Conservation (phyloP, 2,113 vertebrate genomes). For the Gulo gulo region DNA sequence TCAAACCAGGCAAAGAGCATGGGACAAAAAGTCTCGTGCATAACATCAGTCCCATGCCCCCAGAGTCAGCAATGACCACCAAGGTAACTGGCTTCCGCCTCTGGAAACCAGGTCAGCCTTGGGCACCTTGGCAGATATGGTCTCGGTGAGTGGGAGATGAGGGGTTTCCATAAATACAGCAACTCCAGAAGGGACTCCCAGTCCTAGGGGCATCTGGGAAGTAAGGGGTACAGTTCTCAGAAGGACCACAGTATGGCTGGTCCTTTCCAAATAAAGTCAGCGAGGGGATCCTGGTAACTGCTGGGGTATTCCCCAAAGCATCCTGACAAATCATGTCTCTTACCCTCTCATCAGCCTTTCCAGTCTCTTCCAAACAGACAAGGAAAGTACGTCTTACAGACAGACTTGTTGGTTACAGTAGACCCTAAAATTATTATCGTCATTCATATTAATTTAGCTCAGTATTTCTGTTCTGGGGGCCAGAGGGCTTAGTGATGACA, state of each 20-base stretch:
- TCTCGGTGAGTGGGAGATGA: background rate
- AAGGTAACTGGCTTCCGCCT: background rate
- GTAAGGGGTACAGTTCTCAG: background rate
- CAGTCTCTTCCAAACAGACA: background rate
- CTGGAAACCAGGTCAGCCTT: background rate
- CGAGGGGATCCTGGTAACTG: background rate
- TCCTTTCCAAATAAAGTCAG: background rate
- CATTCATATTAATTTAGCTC: slow-evolving; percentile 22
- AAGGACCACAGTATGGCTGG: background rate
- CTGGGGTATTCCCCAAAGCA: background rate
- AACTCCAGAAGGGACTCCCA: background rate
- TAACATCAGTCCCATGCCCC: background rate
- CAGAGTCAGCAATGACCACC: background rate
- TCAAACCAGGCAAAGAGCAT: background rate
- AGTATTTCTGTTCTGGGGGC: background rate
- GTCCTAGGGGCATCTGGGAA: background rate
- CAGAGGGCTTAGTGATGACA: background rate
- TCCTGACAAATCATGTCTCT: background rate
- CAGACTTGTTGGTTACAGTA: background rate
- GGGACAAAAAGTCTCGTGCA: background rate
- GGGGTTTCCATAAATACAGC: background rate
- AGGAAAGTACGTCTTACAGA: background rate
- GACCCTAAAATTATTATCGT: background rate
- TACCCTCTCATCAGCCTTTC: background rate
- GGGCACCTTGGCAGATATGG: background rate